Conservation (phyloP, 2,797 vertebrate species). For the Miichthys miiuy region DNA sequence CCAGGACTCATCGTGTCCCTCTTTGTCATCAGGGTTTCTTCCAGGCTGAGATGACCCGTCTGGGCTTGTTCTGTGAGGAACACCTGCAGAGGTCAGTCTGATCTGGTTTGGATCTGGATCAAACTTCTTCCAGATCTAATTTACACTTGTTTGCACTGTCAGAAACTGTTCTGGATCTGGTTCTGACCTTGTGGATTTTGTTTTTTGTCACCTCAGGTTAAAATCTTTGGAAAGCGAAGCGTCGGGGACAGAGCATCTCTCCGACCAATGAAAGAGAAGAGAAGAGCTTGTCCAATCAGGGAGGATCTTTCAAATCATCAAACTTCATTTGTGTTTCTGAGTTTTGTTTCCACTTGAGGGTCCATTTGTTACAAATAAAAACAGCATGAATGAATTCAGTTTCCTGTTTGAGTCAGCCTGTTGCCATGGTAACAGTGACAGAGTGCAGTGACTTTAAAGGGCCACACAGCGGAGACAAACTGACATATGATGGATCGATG, state of each 20-base stretch:
- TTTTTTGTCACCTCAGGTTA: slow-evolving; percentile 40
- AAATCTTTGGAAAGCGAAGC: slow-evolving; percentile 16
- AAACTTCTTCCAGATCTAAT: not conserved
- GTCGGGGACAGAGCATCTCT: not conserved
- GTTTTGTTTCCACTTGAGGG: not conserved
- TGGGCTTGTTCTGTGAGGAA: slow-evolving; percentile 84
- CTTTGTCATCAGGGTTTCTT: slow-evolving; percentile 84
- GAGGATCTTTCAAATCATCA: not conserved
- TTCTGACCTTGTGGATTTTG: not conserved
- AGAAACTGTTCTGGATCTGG: not conserved
- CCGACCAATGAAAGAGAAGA: slow-evolving; percentile 18
- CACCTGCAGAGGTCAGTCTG: slow-evolving; percentile 85
- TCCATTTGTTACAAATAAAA: not conserved
- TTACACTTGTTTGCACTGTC: not conserved
- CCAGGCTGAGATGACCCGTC: slow-evolving; percentile 80
- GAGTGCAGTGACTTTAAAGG: no score
- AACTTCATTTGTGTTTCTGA: not conserved
- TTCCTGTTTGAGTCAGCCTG: no score
- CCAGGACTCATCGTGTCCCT: not conserved
- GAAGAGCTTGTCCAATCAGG: not conserved
- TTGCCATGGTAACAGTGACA: no score
- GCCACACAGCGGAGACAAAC: no score
- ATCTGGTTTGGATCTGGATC: not conserved
- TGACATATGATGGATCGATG: no score
- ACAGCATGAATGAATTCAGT: no score